A percentile compares a stretch with the other conserved stretches of the same genome.
phyloP scores from a whole-genome alignment of 2,113 vertebrate genomes.

The rat (Rattus norvegicus) region DNA sequence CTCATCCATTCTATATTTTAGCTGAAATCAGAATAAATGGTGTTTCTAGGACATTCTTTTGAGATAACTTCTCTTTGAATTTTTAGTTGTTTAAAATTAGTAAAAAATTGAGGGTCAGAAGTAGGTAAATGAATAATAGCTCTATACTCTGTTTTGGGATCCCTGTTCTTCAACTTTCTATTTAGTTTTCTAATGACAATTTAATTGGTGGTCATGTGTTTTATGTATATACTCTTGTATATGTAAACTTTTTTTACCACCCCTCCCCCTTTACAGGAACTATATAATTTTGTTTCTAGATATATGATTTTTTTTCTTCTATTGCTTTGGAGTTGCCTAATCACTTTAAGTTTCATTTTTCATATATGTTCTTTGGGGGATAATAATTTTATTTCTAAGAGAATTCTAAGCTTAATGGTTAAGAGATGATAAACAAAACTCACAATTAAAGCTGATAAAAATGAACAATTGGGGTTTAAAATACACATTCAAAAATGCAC shows the following conservation, averaged over 20 bases:
- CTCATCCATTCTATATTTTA: slow-evolving; percentile 40
- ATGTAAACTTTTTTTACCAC: background rate
- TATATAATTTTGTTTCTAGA: background rate
- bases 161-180: background rate
- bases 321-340: slow-evolving; percentile 21
- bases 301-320: slow-evolving; percentile 9
- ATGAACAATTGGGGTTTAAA: slow-evolving; percentile 46
- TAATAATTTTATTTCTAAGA: slow-evolving; percentile 20
- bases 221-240: background rate
- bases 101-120: slow-evolving; percentile 30
- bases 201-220: background rate
- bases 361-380: background rate
- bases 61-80: slow-evolving; percentile 24
- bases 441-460: slow-evolving; percentile 21
- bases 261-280: background rate
- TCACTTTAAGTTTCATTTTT: slow-evolving; percentile 47
- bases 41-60: background rate
- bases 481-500: background rate
- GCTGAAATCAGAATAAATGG: background rate
- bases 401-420: slow-evolving; percentile 36
- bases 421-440: slow-evolving; percentile 37
- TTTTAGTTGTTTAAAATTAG: slow-evolving; percentile 27
- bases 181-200: background rate
- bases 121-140: slow-evolving; percentile 2
- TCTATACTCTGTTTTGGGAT: slow-evolving; percentile 29